These are phyloP conservation scores for Artibeus jamaicensis DNA, from an alignment of 2,797 vertebrate species.

Conservation along the genomic window DNA sequence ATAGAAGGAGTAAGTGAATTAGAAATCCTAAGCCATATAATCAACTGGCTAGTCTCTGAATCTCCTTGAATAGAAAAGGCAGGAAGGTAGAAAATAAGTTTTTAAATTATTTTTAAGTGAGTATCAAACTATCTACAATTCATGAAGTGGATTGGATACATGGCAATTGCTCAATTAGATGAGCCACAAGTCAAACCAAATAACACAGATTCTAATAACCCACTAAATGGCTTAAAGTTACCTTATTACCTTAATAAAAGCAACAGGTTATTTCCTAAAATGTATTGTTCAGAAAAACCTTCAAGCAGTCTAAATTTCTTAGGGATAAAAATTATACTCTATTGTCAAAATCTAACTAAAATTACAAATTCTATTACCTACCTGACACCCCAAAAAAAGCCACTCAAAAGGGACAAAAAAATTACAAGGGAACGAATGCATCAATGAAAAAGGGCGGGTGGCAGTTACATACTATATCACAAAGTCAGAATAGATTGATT, in stretches of 20 bases:
- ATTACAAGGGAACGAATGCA: background rate
- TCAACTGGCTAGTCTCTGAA: background rate
- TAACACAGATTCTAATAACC: conserved; percentile 34
- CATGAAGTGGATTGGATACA: background rate
- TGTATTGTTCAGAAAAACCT: conserved; percentile 34
- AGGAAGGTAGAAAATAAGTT: conserved; percentile 12
- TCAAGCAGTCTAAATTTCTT: conserved; percentile 43
- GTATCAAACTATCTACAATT: background rate
- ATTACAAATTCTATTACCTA: background rate
- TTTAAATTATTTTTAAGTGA: background rate
- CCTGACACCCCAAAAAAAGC: background rate
- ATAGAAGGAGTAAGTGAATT: background rate
- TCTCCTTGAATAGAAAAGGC: background rate
- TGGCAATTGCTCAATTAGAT: conserved; percentile 43
- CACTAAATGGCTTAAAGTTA: conserved; percentile 53
- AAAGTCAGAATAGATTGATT: background rate
- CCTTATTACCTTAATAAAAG: conserved; percentile 52
- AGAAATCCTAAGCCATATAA: background rate
- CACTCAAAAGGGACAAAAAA: background rate
- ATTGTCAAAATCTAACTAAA: conserved; percentile 20
- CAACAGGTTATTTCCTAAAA: conserved; percentile 51
- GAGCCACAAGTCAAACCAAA: conserved; percentile 47
- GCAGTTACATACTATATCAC: background rate
- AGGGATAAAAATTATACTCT: background rate
- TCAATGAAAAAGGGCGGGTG: background rate